Evolutionary conservation across 2,113 vertebrate species (phyloP).

Genomic region (Gasterosteus aculeatus): DNA sequence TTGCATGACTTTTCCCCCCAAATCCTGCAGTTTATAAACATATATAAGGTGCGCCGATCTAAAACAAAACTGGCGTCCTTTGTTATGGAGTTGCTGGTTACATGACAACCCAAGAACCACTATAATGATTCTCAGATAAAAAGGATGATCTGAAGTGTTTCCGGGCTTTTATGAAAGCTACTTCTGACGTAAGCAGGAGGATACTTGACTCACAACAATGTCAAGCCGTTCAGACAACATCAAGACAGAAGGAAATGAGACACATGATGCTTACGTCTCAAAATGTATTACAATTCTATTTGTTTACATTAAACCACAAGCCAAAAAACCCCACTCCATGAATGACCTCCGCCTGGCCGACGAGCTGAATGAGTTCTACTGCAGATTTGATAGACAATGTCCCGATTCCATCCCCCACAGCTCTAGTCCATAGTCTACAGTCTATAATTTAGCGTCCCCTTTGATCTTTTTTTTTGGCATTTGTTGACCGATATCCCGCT

Average conservation of each 20-base stretch:
- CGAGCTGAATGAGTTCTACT: no score
- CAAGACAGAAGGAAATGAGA: neutral
- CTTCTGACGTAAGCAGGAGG: neutral
- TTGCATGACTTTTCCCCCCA: constrained; percentile 20
- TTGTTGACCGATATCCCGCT: neutral
- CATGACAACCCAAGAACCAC: neutral
- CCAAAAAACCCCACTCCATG: no score
- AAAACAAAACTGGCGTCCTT: neutral
- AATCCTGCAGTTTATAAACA: no score
- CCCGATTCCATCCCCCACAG: no score
- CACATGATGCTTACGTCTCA: neutral
- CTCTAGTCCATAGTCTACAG: no score
- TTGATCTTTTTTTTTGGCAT: neutral
- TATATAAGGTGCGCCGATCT: no score
- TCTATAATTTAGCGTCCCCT: neutral
- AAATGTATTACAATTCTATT: neutral
- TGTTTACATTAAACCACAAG: no score
- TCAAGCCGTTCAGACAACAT: neutral
- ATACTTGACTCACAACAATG: neutral
- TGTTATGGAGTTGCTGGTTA: neutral
- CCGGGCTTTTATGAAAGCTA: neutral
- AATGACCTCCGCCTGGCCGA: no score
- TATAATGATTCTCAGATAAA: neutral
- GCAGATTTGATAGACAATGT: no score
- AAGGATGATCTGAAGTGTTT: neutral